Percentiles rank a stretch among this genome's conserved stretches.
Conservation (phyloP, 2,113 vertebrate genomes). For the Corythoichthys haematopterus region DNA sequence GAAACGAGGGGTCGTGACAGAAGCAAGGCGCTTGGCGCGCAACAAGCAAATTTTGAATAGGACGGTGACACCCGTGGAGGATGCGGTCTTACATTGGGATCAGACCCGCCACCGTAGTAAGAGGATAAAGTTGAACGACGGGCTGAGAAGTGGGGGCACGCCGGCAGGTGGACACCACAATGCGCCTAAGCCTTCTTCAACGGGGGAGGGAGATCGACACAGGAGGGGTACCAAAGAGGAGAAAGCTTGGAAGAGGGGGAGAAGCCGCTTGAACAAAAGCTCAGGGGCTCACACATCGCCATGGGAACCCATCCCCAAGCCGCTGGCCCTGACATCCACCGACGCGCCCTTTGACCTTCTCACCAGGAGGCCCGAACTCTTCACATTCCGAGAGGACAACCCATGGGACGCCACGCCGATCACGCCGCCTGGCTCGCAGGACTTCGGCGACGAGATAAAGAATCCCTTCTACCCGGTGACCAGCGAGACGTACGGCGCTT, state of each 20-base stretch:
- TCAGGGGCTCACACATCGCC: conserved; percentile 37
- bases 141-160: conserved; percentile 55
- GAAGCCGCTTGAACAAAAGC: conserved; percentile 57
- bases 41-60: conserved; percentile 48
- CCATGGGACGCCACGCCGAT: conserved; percentile 74
- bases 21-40: conserved; percentile 40
- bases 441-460: conserved; percentile 75
- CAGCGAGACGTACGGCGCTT: conserved; percentile 88
- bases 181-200: conserved; percentile 56
- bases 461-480: conserved; percentile 96
- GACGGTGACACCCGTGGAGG: conserved; percentile 45
- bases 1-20: conserved; percentile 31
- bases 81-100: conserved; percentile 52
- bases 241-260: conserved; percentile 59
- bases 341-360: conserved; percentile 69
- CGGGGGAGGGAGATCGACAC: conserved; percentile 55
- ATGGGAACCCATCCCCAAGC: conserved; percentile 71
- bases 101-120: conserved; percentile 53
- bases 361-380: conserved; percentile 60
- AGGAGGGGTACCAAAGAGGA: conserved; percentile 71
- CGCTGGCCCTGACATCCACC: conserved; percentile 80
- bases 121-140: conserved; percentile 69
- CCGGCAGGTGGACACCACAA: conserved; percentile 67
- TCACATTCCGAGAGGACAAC: conserved; percentile 69
- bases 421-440: conserved; percentile 70